Percentiles rank a stretch among this genome's conserved stretches.
phyloP scores from a whole-genome alignment of 2,113 vertebrate genomes.

The Malurus melanocephalus region DNA sequence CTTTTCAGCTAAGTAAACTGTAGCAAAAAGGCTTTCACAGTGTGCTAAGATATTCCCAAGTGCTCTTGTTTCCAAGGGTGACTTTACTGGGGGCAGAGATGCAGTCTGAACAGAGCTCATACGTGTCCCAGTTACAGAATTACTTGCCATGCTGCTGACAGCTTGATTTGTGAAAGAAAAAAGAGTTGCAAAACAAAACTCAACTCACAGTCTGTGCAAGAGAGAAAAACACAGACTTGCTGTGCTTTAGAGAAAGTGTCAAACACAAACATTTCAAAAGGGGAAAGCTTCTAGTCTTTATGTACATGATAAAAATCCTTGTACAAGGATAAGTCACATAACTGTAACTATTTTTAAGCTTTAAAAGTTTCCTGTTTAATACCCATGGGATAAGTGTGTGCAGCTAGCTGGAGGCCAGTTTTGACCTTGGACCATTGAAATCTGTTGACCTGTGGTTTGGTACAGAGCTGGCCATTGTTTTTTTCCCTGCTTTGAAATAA shows the following conservation, averaged over 20 bases:
- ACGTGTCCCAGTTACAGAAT: conserved; percentile 28
- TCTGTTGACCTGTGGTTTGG: conserved; percentile 45
- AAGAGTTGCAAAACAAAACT: conserved; percentile 19
- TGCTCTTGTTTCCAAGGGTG: conserved; percentile 42
- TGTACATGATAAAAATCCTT: background rate
- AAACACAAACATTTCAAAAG: conserved; percentile 15
- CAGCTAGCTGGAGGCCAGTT: conserved; percentile 21
- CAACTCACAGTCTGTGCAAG: background rate
- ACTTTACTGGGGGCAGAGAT: background rate
- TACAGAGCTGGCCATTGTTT: conserved; percentile 42
- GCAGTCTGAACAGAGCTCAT: conserved; percentile 14
- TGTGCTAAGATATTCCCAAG: conserved; percentile 1
- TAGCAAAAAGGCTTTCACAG: background rate
- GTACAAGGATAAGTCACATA: conserved; percentile 3
- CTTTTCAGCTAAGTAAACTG: conserved; percentile 12
- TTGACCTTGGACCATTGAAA: conserved; percentile 39
- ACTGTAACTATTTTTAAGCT: conserved; percentile 26
- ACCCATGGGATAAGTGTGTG: conserved; percentile 29
- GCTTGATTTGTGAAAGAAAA: conserved; percentile 44
- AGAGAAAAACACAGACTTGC: conserved; percentile 23
- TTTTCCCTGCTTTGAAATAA: conserved; percentile 39
- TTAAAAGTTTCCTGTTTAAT: conserved; percentile 46
- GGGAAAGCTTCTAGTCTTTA: conserved; percentile 1
- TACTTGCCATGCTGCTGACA: conserved; percentile 3
- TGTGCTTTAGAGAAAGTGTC: background rate